Conservation (phyloP, 2,113 vertebrate species). For the Bos javanicus region DNA sequence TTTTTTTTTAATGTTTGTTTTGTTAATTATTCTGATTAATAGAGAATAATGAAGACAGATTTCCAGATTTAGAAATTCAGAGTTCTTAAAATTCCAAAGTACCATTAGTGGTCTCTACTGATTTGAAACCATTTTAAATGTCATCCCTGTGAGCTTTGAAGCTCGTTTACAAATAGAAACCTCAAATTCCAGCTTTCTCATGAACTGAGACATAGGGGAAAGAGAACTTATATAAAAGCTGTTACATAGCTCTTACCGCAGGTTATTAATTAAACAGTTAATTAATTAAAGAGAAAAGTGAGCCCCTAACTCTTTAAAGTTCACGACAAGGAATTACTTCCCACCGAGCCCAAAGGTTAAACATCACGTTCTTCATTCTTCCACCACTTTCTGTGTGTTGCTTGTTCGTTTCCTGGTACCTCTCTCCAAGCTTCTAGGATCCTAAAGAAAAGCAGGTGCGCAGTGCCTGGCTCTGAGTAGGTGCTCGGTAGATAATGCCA, state of each 20-base stretch:
- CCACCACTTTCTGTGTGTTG: neutral
- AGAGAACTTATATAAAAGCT: neutral
- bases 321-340: neutral
- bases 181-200: neutral
- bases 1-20: constrained; percentile 50
- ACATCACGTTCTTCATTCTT: neutral
- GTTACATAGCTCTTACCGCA: accelerated
- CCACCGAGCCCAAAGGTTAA: neutral
- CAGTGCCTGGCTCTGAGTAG: neutral
- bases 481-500: accelerated
- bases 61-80: constrained; percentile 1
- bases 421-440: no score
- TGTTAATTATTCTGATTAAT: constrained; percentile 64
- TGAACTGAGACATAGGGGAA: no score
- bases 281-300: neutral
- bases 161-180: neutral
- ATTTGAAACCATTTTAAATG: neutral
- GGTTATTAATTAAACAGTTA: neutral
- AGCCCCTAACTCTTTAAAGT: neutral
- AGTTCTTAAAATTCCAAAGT: neutral
- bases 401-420: neutral
- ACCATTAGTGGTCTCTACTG: neutral
- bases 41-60: constrained; percentile 60
- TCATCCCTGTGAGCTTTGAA: neutral
- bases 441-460: accelerated